Evolutionary conservation across 2,113 vertebrate species (phyloP).

Genomic region (Eurystomus gularis): DNA sequence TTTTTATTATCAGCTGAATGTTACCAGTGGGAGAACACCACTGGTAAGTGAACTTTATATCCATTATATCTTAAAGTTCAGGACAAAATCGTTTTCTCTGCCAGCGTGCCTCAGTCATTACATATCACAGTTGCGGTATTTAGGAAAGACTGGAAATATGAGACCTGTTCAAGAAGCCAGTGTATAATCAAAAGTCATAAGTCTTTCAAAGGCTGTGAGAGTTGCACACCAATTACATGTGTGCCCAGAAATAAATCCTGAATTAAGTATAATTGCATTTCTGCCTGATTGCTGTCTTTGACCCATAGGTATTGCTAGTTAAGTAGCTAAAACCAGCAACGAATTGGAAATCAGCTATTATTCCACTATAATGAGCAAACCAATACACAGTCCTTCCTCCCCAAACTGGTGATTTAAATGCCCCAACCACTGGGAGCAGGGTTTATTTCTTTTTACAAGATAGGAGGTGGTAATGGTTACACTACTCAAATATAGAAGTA

Average conservation of each 20-base stretch:
- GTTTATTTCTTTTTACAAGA: not conserved
- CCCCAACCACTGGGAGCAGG: not conserved
- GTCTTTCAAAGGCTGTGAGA: constrained; percentile 21
- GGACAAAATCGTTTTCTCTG: not conserved
- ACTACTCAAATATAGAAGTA: not conserved
- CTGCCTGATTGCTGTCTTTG: not conserved
- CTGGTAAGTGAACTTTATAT: not conserved
- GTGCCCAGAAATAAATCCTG: constrained; percentile 11
- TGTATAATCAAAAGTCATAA: constrained; percentile 16
- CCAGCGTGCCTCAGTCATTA: constrained; percentile 3
- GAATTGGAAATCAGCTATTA: not conserved
- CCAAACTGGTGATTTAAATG: not conserved
- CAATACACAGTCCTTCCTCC: not conserved
- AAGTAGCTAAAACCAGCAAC: constrained; percentile 9
- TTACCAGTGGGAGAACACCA: not conserved
- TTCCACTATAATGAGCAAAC: not conserved
- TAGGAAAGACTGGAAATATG: constrained; percentile 14
- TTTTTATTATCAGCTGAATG: not conserved
- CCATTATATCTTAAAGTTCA: constrained; percentile 7
- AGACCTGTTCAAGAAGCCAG: not conserved
- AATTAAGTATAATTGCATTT: constrained; percentile 3
- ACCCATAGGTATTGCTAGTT: not conserved
- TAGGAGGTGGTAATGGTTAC: not conserved
- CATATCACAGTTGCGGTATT: constrained; percentile 4
- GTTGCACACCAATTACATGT: not conserved